A percentile compares a stretch with the other conserved stretches of the same genome.
Evolutionary conservation across 1,140 invertebrate species (phyloP).

Genomic region (Cheumatopsyche charites): DNA sequence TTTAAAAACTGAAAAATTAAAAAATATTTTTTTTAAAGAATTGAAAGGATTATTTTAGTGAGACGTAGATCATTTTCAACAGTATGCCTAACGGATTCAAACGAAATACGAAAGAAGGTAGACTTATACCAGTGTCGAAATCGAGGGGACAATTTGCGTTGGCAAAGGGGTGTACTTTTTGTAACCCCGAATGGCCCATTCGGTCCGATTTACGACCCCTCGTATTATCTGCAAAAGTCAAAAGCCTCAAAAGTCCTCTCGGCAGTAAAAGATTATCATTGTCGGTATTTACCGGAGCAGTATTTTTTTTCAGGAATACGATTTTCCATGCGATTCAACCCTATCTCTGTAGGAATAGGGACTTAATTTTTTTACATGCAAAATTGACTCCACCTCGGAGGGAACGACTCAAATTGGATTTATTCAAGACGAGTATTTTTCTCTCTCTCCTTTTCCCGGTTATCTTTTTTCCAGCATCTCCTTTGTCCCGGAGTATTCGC

Average conservation of each 20-base stretch:
- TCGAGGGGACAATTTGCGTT: too few relatives aligned
- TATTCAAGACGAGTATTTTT: conserved; percentile 18
- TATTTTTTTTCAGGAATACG: neutral
- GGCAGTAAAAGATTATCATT: neutral
- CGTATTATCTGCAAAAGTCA: neutral
- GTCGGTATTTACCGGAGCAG: neutral
- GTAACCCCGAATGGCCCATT: neutral
- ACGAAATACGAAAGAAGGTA: too few relatives aligned
- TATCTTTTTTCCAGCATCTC: too few relatives aligned
- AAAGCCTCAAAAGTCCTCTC: neutral
- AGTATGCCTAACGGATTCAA: too few relatives aligned
- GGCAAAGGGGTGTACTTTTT: too few relatives aligned
- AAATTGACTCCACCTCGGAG: conserved; percentile 22
- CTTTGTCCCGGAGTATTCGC: too few relatives aligned
- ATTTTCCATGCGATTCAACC: conserved; percentile 16
- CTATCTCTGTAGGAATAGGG: neutral
- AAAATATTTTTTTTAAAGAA: too few relatives aligned
- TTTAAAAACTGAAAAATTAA: too few relatives aligned
- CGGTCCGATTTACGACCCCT: neutral
- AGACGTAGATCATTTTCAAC: too few relatives aligned
- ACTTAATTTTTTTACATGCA: conserved; percentile 27
- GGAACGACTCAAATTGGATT: conserved; percentile 24
- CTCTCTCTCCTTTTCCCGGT: neutral
- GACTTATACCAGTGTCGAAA: too few relatives aligned
- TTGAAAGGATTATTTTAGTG: too few relatives aligned